phyloP scores from a whole-genome alignment of 2,113 vertebrate species.

The Zapornia atra region DNA sequence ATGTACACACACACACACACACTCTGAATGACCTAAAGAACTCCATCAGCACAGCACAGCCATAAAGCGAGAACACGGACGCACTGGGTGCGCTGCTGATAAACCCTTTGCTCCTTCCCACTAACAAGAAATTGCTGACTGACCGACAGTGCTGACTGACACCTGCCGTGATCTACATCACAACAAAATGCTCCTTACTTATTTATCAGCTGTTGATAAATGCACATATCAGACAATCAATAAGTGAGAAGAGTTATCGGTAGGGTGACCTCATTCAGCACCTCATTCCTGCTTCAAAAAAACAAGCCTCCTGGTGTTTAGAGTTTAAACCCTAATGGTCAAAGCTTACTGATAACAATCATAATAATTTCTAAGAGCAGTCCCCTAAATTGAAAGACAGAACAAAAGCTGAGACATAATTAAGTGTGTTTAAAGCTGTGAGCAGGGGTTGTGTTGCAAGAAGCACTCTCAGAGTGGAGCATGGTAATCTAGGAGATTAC shows the following conservation, averaged over 20 bases:
- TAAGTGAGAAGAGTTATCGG: neutral
- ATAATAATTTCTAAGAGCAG: neutral
- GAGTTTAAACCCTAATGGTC: neutral
- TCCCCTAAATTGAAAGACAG: neutral
- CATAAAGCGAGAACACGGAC: neutral
- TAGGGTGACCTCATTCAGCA: neutral
- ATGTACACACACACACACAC: neutral
- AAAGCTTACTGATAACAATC: neutral
- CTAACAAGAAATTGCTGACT: neutral
- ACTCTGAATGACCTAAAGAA: neutral
- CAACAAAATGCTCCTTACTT: neutral
- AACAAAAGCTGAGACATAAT: neutral
- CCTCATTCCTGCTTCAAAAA: neutral
- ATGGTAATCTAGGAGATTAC: neutral
- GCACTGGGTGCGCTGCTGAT: neutral
- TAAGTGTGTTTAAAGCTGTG: neutral
- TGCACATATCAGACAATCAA: neutral
- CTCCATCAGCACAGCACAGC: neutral
- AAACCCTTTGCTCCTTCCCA: neutral
- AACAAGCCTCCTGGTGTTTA: neutral
- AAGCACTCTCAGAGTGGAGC: neutral
- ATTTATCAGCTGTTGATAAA: slow-evolving; percentile 11
- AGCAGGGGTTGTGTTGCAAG: neutral
- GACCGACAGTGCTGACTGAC: neutral
- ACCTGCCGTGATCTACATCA: neutral